phyloP scores from a whole-genome alignment of 2,113 vertebrate species.

The Capricornis sumatraensis region DNA sequence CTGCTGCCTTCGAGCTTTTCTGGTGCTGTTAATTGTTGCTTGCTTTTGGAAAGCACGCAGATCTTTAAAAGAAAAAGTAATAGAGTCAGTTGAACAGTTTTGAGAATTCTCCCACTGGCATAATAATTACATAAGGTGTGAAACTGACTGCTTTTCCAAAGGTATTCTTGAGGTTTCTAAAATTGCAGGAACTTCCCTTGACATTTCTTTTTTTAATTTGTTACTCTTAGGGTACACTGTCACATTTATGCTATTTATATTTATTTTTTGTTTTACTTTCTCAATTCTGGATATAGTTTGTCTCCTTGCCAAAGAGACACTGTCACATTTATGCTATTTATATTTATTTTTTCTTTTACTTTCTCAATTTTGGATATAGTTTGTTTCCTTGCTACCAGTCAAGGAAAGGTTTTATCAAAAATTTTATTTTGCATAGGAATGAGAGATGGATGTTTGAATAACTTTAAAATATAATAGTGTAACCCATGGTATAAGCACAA shows the following conservation, averaged over 20 bases:
- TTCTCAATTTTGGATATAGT: conserved; percentile 3
- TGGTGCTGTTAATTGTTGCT: not conserved
- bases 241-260: not conserved
- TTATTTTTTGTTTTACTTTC: not conserved
- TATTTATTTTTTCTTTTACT: not conserved
- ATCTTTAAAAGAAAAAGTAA: not conserved
- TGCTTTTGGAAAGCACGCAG: not conserved
- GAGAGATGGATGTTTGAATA: not conserved
- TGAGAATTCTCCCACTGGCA: not conserved
- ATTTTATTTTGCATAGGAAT: not conserved
- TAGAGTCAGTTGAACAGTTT: not conserved
- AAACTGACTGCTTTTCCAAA: not conserved
- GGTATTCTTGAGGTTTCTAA: not conserved
- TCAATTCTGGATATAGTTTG: conserved; percentile 13
- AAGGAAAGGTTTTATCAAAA: not conserved
- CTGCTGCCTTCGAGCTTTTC: not conserved
- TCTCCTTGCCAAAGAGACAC: not conserved
- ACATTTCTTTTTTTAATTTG: not conserved
- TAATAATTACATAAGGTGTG: not conserved
- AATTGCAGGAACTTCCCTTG: not conserved
- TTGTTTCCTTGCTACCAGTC: not conserved
- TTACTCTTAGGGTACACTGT: not conserved
- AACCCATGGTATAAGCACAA: conserved; percentile 24
- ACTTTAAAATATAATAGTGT: conserved; percentile 1
- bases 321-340: not conserved